Evolutionary conservation across 35 echinoderm and acorn worm genomes (phyloP).

Genomic region (Acanthaster planci): DNA sequence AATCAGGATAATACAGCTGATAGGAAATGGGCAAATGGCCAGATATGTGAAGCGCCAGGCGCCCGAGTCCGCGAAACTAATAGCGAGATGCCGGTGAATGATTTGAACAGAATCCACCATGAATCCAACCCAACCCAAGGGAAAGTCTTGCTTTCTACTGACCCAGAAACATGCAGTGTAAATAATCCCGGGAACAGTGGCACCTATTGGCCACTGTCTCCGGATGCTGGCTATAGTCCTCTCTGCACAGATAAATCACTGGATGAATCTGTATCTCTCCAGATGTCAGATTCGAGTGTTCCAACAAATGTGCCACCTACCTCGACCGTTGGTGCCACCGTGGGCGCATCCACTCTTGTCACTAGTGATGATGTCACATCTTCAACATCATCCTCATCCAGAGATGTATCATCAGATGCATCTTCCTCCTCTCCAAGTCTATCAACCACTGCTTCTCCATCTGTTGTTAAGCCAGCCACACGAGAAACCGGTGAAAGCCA

Average conservation of each 20-base stretch:
- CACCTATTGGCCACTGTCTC: too few relatives aligned
- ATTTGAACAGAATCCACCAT: background rate
- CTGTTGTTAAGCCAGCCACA: background rate
- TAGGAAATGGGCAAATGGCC: background rate
- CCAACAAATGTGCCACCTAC: too few relatives aligned
- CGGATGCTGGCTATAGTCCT: background rate
- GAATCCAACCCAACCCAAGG: background rate
- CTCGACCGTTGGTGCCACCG: too few relatives aligned
- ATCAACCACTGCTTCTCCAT: background rate
- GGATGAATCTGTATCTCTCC: background rate
- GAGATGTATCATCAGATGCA: background rate
- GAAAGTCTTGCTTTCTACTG: background rate
- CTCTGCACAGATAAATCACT: background rate
- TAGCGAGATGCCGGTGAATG: background rate
- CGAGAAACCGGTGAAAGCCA: too few relatives aligned
- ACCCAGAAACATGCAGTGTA: too few relatives aligned
- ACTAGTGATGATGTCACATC: background rate
- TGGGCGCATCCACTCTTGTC: too few relatives aligned
- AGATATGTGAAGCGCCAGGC: too few relatives aligned
- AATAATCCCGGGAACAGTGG: too few relatives aligned
- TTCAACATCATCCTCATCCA: background rate
- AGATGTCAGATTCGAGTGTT: too few relatives aligned
- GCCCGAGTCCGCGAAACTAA: too few relatives aligned
- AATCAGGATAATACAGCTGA: background rate
- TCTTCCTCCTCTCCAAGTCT: background rate